These are phyloP conservation scores for Amblyraja radiata DNA, from an alignment of 2,797 vertebrate genomes.

Conservation along the genomic window DNA sequence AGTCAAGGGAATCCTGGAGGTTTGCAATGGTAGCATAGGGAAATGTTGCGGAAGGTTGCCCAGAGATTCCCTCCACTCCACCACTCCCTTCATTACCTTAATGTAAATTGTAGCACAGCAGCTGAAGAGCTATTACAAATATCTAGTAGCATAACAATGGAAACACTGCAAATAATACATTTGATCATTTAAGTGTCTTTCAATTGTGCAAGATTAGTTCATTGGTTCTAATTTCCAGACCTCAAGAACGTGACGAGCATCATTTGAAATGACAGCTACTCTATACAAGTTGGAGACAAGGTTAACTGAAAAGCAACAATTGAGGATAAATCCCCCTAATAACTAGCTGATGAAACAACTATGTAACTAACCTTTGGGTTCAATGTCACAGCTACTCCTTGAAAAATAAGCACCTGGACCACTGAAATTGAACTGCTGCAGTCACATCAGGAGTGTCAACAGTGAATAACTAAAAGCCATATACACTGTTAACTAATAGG, in stretches of 20 bases:
- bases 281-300: slow-evolving; percentile 20
- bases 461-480: background rate
- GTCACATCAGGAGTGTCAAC: background rate
- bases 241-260: background rate
- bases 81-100: background rate
- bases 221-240: slow-evolving; percentile 9
- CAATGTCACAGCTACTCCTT: background rate
- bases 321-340: slow-evolving; percentile 3
- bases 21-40: background rate
- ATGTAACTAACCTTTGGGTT: background rate
- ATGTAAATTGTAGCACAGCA: background rate
- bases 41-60: background rate
- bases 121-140: background rate
- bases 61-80: background rate
- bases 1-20: slow-evolving; percentile 10
- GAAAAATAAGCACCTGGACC: background rate
- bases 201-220: slow-evolving; percentile 18
- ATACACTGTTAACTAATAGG: background rate
- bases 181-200: background rate
- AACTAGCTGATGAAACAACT: slow-evolving; percentile 25
- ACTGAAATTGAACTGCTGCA: background rate
- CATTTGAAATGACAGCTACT: background rate
- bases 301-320: slow-evolving; percentile 1
- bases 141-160: background rate
- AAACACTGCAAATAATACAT: background rate